Evolutionary conservation across 2,888 invertebrate species (phyloP), one percentile per base, ranked within the genome.

Genomic region (Diaphora mendica): DNA sequence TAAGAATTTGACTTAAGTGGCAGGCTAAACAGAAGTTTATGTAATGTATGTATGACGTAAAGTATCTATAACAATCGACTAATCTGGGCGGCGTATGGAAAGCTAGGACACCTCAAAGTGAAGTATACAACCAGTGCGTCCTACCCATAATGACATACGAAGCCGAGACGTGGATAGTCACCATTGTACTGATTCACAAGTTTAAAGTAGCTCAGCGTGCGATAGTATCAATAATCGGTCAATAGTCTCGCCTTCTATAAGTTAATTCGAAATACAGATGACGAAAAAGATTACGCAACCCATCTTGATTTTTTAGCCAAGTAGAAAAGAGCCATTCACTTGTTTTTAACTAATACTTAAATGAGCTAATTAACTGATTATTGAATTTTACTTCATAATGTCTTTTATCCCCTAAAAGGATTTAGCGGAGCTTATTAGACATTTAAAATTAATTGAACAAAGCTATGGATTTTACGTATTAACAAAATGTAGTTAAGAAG

Each of bases 381-480:
- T n/a, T n/a, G 51, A 55, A 70, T 39, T 70, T 59, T n/a, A 59
- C 15, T 8, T 20, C 44, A 15, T 17, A 51, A 51, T 48, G 44
- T 20, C 42, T 55, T 55, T 55, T 33, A 51, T 42, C 67, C 17
- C 17, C 35, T 67, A 44, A 67, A 44, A 67, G 26, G n/a, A 17
- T 42, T 42, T 44, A 67, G 44, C 26, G 26, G 17, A 42, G 42
- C 42, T 42, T 17, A 17, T 67, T 62, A 26, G 26, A 26, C 17
- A 59, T 69, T 69, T 51, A n/a, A 30, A 69, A 55, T 55, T 69
- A 42, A 26, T 69, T 35, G 23, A 68, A 51, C 67, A 44, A 44
- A 42, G 26, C 68, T 67, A 26, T 64, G n/a, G 39, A 74, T 48
- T 73, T 77, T 64, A 68, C 69, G 72, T 74, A 48, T 70, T 62